Evolutionary conservation across 2,113 vertebrate genomes (phyloP).

Genomic region (Ciconia maguari): DNA sequence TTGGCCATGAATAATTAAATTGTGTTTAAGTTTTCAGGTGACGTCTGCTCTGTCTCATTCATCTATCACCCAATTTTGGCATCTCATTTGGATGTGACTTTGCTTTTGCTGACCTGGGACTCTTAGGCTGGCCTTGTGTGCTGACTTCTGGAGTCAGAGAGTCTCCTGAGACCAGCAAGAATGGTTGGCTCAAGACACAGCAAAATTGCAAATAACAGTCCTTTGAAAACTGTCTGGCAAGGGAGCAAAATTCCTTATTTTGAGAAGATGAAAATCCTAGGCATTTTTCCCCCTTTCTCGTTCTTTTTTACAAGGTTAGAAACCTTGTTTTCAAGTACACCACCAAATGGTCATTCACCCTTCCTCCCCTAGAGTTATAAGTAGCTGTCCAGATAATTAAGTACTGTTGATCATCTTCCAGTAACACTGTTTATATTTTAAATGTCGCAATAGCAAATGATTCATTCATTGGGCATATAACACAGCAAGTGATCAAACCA

Average conservation of each 20-base stretch:
- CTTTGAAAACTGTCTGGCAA: not conserved
- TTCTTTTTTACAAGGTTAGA: not conserved
- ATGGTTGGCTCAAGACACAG: not conserved
- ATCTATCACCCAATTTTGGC: not conserved
- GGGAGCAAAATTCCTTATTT: not conserved
- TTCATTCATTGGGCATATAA: not conserved
- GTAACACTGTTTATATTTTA: not conserved
- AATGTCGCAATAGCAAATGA: not conserved
- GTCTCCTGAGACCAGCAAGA: not conserved
- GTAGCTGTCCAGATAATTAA: not conserved
- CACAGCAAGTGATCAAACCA: slow-evolving; percentile 9
- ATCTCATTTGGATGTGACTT: not conserved
- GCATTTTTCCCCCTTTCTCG: not conserved
- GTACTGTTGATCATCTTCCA: not conserved
- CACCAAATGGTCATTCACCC: not conserved
- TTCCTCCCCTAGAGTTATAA: not conserved
- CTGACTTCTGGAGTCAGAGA: not conserved
- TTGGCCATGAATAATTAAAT: not conserved
- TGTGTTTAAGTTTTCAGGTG: not conserved
- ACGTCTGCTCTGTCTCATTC: not conserved
- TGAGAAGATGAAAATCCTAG: not conserved
- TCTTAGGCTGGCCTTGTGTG: not conserved
- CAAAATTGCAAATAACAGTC: not conserved
- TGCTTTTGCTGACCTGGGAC: not conserved
- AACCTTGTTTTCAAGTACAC: not conserved